Percentiles rank a stretch among this genome's conserved stretches.
phyloP scores from a whole-genome alignment of 2,113 vertebrate species.

The Murina feae region DNA sequence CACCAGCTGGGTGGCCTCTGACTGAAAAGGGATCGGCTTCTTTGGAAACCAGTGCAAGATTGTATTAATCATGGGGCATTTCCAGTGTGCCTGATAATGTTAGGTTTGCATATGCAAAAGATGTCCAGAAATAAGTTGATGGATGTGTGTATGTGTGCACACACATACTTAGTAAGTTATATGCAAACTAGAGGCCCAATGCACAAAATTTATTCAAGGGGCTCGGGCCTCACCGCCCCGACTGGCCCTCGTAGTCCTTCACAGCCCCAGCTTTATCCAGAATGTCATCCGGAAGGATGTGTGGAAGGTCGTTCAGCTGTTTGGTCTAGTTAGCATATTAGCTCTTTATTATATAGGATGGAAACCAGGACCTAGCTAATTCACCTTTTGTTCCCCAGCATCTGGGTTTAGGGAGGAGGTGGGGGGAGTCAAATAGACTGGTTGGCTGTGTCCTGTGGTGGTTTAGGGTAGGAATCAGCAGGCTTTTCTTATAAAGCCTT shows the following conservation, averaged over 20 bases:
- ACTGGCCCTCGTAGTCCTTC: no score
- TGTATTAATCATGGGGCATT: not conserved
- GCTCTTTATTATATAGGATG: no score
- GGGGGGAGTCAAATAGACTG: not conserved
- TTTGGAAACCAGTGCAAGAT: not conserved
- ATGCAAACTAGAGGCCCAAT: no score
- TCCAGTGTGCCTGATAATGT: not conserved
- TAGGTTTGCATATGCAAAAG: not conserved
- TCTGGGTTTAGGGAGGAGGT: no score
- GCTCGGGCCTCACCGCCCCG: no score
- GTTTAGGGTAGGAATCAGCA: not conserved
- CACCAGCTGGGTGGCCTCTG: rapidly evolving
- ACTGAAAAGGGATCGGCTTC: not conserved
- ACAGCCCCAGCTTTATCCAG: no score
- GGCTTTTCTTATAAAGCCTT: not conserved
- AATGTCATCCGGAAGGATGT: no score
- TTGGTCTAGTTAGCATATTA: no score
- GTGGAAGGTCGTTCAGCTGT: no score
- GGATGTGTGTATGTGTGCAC: rapidly evolving
- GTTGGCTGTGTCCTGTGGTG: not conserved
- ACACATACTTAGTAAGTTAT: not conserved
- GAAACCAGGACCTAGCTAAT: not conserved
- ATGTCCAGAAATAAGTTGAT: not conserved
- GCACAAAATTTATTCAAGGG: no score
- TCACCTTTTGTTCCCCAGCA: not conserved